Percentiles rank a stretch among this genome's conserved stretches.
These are phyloP conservation scores for Vidua macroura DNA, from an alignment of 2,113 vertebrate species.

Conservation along the genomic window DNA sequence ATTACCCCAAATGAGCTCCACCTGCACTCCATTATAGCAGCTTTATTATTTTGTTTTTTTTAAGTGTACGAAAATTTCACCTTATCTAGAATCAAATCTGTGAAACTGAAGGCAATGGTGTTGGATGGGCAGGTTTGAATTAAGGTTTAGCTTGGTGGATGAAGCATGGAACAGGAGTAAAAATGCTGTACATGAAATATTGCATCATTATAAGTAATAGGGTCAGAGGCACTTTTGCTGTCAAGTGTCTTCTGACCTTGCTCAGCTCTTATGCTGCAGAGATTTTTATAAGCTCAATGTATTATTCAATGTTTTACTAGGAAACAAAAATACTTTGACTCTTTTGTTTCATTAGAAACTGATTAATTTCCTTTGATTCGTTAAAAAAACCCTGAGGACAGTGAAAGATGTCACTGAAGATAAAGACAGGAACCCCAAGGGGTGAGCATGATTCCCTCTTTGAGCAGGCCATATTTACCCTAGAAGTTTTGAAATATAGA, in stretches of 20 bases:
- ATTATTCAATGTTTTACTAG: not conserved
- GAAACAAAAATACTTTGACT: not conserved
- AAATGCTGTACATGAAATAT: not conserved
- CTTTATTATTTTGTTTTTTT: not conserved
- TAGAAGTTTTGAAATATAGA: not conserved
- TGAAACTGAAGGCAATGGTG: not conserved
- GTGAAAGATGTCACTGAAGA: not conserved
- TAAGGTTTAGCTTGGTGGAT: not conserved
- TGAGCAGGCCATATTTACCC: not conserved
- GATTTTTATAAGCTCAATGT: not conserved
- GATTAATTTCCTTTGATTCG: not conserved
- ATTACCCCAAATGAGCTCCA: constrained; percentile 44
- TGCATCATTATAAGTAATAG: not conserved
- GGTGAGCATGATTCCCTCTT: not conserved
- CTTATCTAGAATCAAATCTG: not conserved
- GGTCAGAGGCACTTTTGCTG: not conserved
- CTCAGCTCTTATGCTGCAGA: not conserved
- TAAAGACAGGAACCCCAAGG: not conserved
- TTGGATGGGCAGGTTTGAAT: not conserved
- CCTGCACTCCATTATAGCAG: not conserved
- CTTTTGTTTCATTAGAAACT: not conserved
- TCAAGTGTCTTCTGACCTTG: not conserved
- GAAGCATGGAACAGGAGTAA: not conserved
- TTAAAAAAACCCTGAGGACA: not conserved
- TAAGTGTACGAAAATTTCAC: not conserved